Evolutionary conservation across 1,140 invertebrate genomes (phyloP), one percentile per base, ranked within the genome.

Genomic region (Atta colombica): DNA sequence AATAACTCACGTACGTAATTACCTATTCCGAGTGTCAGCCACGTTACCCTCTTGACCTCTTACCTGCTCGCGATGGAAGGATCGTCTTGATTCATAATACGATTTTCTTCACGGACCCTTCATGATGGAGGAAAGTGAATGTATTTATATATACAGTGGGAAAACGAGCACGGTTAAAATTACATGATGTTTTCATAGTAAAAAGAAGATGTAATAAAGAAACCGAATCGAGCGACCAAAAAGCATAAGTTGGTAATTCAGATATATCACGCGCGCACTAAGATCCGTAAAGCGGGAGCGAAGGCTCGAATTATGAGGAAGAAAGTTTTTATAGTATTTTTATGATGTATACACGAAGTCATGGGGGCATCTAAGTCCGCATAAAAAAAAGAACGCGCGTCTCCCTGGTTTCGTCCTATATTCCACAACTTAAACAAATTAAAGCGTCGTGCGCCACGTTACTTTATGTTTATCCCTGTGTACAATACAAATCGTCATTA

Each of bases 401-500:
- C 71, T 58, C 55, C 77, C 74, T 51, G 63, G 60, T 60, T 81
- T 90, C 87, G 77, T 77, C 88, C 91, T 71, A 89, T 92, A 51
- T 69, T 69, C 91, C 88, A 86, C 92, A 93, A 93, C 92, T 94
- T 94, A 94, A 94, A 94, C 93, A 94, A 94, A 94, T 94, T 94
- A 94, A 93, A 94, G 93, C 93, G 94, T 93, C 91, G 90, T 91
- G 90, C 88, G 82, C 87, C 89, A 90, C 86, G 82, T 78, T 90
- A 91, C 63, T 92, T 94, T 94, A 93, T 90, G 93, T 92, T 87
- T 81, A 55, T 87, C 65, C 77, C 65, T 31, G 69, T 80, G 80
- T 82, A 91, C 89, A 88, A 93, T 91, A 91, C 77, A 90, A 91
- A 91, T 92, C 21, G 31, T 58, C 88, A 88, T 93, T 90, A 94